Percentiles rank a stretch among this genome's conserved stretches.
Conservation (phyloP, 2,888 invertebrate genomes). For the Eupithecia abbreviata region DNA sequence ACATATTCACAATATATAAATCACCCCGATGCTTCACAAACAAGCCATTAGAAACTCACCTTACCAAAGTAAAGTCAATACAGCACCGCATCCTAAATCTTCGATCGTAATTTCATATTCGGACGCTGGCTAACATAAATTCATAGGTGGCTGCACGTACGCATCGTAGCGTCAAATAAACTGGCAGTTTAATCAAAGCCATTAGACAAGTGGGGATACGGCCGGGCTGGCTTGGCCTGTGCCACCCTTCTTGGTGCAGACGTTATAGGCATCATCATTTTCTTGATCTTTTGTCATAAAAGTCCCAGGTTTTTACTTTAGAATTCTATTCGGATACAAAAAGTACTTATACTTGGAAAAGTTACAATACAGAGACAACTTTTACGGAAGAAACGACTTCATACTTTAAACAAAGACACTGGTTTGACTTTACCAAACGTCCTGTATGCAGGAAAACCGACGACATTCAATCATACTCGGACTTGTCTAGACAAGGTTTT, state of each 20-base stretch:
- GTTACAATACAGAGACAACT: not conserved
- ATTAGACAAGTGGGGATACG: slow-evolving; percentile 81
- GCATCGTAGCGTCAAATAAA: slow-evolving; percentile 83
- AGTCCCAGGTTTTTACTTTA: not conserved
- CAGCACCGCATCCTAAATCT: slow-evolving; percentile 60
- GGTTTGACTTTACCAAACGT: not conserved
- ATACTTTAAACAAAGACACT: not conserved
- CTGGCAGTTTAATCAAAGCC: slow-evolving; percentile 84
- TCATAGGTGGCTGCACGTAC: slow-evolving; percentile 80
- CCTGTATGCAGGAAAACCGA: not conserved
- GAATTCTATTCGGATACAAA: not conserved
- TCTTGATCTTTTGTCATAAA: not conserved
- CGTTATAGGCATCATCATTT: slow-evolving; percentile 21
- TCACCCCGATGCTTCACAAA: not conserved
- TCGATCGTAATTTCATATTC: slow-evolving; percentile 74
- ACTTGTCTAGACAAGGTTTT: not conserved
- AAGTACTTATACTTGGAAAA: not conserved
- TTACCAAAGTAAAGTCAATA: slow-evolving; percentile 23
- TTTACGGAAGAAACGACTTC: not conserved
- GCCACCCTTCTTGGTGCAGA: slow-evolving; percentile 51
- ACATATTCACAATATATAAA: not conserved
- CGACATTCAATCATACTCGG: not conserved
- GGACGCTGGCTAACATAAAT: slow-evolving; percentile 79
- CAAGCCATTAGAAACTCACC: slow-evolving; percentile 8
- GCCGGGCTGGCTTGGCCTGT: slow-evolving; percentile 63